These are phyloP conservation scores for Phrixothrix hirtus DNA, from an alignment of 2,888 invertebrate genomes.

Conservation along the genomic window DNA sequence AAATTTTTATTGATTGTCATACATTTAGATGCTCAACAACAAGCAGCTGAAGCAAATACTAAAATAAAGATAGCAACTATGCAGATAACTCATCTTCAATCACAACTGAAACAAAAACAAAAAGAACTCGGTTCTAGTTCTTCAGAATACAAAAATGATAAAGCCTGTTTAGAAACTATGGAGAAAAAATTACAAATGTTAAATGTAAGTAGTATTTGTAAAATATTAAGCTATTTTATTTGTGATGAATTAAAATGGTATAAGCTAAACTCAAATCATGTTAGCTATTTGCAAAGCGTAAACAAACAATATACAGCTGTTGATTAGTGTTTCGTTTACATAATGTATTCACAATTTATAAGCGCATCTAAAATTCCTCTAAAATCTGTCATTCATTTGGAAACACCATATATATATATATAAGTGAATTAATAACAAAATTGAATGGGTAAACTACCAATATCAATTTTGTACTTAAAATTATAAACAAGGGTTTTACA, in stretches of 20 bases:
- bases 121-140: slow-evolving; percentile 69
- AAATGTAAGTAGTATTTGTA: slow-evolving; percentile 52
- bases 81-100: slow-evolving; percentile 68
- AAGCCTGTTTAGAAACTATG: slow-evolving; percentile 61
- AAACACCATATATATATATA: too few species aligned
- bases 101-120: slow-evolving; percentile 67
- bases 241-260: too few species aligned
- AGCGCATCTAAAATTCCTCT: too few species aligned
- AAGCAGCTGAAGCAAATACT: slow-evolving; percentile 75
- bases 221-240: slow-evolving; percentile 14
- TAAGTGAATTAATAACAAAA: too few species aligned
- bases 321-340: background rate
- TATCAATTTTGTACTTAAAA: too few species aligned
- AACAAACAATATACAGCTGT: background rate
- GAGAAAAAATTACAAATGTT: slow-evolving; percentile 62
- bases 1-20: background rate
- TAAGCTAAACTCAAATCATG: too few species aligned
- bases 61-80: slow-evolving; percentile 77
- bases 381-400: too few species aligned
- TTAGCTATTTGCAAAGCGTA: too few species aligned
- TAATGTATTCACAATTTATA: slow-evolving; percentile 43
- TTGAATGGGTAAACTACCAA: too few species aligned
- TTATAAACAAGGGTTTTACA: too few species aligned
- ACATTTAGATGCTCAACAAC: slow-evolving; percentile 71
- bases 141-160: slow-evolving; percentile 69